A percentile compares a stretch with the other conserved stretches of the same genome.
Conservation (phyloP, 2,888 invertebrate genomes). For the Liopterus haemorrhoidalis region DNA sequence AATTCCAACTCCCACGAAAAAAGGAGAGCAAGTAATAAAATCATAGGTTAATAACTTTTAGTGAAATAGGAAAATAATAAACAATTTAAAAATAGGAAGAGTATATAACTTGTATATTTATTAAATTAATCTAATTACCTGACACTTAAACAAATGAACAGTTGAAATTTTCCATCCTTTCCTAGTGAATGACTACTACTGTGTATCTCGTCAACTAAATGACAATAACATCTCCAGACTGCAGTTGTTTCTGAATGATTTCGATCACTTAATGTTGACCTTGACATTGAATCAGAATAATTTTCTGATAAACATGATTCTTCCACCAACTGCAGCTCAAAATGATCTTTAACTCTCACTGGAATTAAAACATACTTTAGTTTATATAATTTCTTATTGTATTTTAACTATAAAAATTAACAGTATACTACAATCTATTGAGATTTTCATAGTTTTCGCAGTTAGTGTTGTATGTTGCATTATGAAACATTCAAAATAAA, state of each 20-base stretch:
- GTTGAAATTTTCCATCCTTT: constrained; percentile 96
- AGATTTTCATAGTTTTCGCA: too few species aligned
- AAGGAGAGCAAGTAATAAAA: too few species aligned
- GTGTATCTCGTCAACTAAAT: constrained; percentile 83
- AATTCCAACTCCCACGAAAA: too few species aligned
- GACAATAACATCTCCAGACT: constrained; percentile 83
- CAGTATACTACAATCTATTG: too few species aligned
- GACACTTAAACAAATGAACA: constrained; percentile 89
- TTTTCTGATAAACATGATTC: constrained; percentile 42
- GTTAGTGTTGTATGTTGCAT: constrained; percentile 9
- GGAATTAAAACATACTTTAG: constrained; percentile 36
- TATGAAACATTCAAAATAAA: constrained; percentile 1
- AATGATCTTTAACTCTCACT: constrained; percentile 77
- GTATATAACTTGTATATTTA: too few species aligned
- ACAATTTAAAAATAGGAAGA: background rate
- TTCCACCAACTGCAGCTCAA: constrained; percentile 65
- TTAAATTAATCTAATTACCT: constrained; percentile 57
- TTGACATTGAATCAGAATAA: constrained; percentile 35
- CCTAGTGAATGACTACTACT: constrained; percentile 80
- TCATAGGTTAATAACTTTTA: too few species aligned
- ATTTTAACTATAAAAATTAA: too few species aligned
- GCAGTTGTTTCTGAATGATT: constrained; percentile 51
- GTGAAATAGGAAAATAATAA: too few species aligned
- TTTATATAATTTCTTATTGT: constrained; percentile 12
- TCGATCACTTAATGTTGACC: constrained; percentile 43